Conservation (phyloP, 2,113 vertebrate species). For the Actenoides hombroni region DNA sequence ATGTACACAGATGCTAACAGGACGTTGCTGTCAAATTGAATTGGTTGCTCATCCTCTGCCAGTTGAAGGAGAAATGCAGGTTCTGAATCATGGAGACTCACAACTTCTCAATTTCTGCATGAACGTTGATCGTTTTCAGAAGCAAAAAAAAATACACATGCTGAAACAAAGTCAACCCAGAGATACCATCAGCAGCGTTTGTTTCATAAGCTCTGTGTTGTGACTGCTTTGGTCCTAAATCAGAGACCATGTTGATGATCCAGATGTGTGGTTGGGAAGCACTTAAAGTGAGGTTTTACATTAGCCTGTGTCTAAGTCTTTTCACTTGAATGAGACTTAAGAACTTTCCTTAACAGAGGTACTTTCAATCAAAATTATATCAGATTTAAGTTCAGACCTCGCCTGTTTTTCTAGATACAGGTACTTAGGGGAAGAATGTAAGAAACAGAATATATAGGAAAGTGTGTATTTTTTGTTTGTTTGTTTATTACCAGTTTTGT, state of each 20-base stretch:
- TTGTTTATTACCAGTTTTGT: not conserved
- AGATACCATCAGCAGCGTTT: not conserved
- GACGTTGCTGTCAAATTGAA: not conserved
- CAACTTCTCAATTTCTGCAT: not conserved
- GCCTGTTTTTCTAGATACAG: not conserved
- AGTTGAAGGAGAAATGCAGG: not conserved
- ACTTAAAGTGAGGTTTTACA: not conserved
- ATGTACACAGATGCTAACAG: not conserved
- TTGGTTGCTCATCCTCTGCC: not conserved
- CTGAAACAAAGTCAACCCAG: not conserved
- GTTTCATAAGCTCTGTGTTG: not conserved
- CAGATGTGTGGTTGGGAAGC: not conserved
- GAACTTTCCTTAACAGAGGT: not conserved
- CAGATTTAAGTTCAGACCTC: not conserved
- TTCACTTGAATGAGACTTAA: not conserved
- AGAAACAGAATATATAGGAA: not conserved
- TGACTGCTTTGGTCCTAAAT: not conserved
- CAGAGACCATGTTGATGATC: not conserved
- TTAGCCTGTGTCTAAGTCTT: not conserved
- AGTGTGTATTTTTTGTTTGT: not conserved
- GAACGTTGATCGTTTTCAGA: not conserved
- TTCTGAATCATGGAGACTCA: not conserved
- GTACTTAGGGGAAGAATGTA: not conserved
- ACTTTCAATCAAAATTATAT: not conserved
- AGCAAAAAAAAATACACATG: fast-evolving